phyloP scores from a whole-genome alignment of 2,888 invertebrate genomes.

The Biston stratarius region DNA sequence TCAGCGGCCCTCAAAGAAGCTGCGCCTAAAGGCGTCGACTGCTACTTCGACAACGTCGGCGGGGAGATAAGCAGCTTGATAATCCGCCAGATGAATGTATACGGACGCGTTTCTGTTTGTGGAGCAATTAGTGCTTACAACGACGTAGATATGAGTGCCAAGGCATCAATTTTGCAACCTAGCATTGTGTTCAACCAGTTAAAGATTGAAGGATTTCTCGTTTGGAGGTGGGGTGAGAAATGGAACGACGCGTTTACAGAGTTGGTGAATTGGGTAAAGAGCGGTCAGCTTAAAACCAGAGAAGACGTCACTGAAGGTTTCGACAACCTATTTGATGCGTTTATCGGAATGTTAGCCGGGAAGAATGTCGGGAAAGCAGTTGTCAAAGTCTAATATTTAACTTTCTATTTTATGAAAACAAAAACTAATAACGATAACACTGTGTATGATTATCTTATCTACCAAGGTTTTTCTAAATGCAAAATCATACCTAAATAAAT shows the following conservation, averaged over 20 bases:
- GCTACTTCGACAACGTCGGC: constrained; percentile 92
- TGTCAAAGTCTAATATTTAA: constrained; percentile 46
- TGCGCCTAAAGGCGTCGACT: constrained; percentile 80
- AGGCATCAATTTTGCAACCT: constrained; percentile 16
- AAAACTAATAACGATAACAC: neutral
- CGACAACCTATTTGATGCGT: constrained; percentile 88
- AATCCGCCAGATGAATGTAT: constrained; percentile 85
- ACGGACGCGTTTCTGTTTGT: constrained; percentile 87
- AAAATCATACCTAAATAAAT: neutral
- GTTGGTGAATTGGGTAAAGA: constrained; percentile 86
- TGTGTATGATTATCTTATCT: neutral
- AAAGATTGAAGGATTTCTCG: constrained; percentile 87
- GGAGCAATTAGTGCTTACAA: constrained; percentile 87
- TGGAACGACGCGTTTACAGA: constrained; percentile 86
- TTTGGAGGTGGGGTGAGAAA: constrained; percentile 78
- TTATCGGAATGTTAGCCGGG: constrained; percentile 85
- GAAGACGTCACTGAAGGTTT: constrained; percentile 89
- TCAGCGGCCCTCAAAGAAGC: constrained; percentile 84
- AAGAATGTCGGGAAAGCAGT: constrained; percentile 82
- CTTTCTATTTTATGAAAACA: neutral
- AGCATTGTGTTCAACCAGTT: constrained; percentile 60
- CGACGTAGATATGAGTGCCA: constrained; percentile 51
- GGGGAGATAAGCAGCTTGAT: constrained; percentile 87
- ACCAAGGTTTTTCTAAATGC: neutral
- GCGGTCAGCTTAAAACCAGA: constrained; percentile 87